Base-by-base conservation (phyloP, 2,113 vertebrate species). In the Electrona antarctica region DNA sequence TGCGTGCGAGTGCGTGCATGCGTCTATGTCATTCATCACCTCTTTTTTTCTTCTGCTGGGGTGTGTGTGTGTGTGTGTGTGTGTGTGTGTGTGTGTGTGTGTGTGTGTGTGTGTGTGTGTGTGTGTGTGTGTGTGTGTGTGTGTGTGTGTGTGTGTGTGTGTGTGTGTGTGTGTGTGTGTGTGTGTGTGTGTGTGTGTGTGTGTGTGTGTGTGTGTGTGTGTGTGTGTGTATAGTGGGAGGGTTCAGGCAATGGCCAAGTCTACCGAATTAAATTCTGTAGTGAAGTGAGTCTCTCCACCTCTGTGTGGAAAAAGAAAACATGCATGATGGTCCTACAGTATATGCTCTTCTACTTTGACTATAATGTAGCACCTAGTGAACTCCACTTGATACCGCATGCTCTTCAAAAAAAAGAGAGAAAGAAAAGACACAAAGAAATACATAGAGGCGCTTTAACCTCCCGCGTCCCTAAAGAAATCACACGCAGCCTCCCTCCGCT, bases 401-500 rank as follows among this genome's bases (percentile, higher is more conserved):
- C 57, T 60, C 73, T 70, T 62, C 64, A 72, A 67, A 65, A 73
- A 69, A 54, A 14, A 28, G 13, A 67, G 64, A 52, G 14, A 70
- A 41, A 41, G 67, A 67, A 60, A 60, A 41, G 60, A 72, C 49
- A 50, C 11, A 11, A 50, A 50, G 49, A 41, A 41, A 41, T 41
- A 41, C 33, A 41, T 41, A 41, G 5, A 41, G 33, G 54, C 67
- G 52, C 59, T 68, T 64, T 49, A 57, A 72, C 54, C 59, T 56
- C 12, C 57, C 62, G 21, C 49, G 29, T 69, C 51, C 52, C 60
- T 28, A 28, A 49, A 4, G 56, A 61, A 80, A 73, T 55, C 47
- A 59, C 74, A 64, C 2, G 5, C 14, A 7, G 21, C n/a, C 61
- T 57, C 74, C 45, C 60, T 74, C 50, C 56, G 61, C 66, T 82